Evolutionary conservation across 1,140 invertebrate species (phyloP), one percentile per base, ranked within the genome.

Genomic region (Varroa destructor): DNA sequence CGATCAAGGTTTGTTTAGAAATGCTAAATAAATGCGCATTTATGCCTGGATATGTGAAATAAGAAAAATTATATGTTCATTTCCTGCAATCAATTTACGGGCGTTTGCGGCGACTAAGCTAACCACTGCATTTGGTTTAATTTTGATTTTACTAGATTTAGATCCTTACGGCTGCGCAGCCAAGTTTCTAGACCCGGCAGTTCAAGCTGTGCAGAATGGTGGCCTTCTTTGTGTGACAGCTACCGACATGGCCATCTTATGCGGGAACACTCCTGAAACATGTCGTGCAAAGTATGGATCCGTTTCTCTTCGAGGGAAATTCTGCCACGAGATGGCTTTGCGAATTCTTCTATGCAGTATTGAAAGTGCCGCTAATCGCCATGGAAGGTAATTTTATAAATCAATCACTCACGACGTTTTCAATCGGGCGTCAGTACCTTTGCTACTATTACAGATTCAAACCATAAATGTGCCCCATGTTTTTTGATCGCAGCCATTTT

Each of bases 101-200:
- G 46, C 46, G 8, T 51, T 51, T 3, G 46, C 3, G 8, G 46
- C 46, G 3, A 51, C 46, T 51, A 5, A 51, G 8, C 8, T 8
- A 5, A 51, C 46, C 46, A 51, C 8, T 8, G 46, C 8, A 51
- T 51, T 51, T 51, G 46, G 3, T 8, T 51, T 51, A 71, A 56
- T 73, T 72, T 55, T 74, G 46, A 55, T 43, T 12, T 25, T 87
- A 0, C 85, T 99, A 72, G 97, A 99, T 80, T 79, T 99, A 54
- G 97, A 99, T 82, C 97, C 97, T 0, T 99, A 99, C 79, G 97
- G 97, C 5, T 93, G 90, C 77, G 91, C 95, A 0, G 87, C 90
- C 1, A 86, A 85, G 67, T 99, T 99, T 81, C 81, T 99, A 0
- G 95, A 99, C 80, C 84, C 88, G 1, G 93, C 93, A 0, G 87